Evolutionary conservation across 2,888 invertebrate genomes (phyloP).

Genomic region (Drosophila melanocephala): DNA sequence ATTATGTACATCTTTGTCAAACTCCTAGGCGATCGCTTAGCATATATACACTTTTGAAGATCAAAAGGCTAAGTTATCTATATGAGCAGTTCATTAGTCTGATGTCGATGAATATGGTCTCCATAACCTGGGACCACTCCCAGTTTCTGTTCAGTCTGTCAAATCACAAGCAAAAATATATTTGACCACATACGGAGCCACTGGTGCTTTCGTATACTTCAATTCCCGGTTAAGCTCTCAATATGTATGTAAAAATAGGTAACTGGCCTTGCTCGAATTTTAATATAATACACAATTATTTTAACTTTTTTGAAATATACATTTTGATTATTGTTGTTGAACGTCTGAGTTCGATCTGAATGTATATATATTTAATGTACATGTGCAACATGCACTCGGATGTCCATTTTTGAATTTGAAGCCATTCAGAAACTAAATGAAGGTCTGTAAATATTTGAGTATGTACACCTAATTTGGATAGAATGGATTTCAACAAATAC

Average conservation of each 20-base stretch:
- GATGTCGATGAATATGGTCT: not conserved
- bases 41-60: not conserved
- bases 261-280: not conserved
- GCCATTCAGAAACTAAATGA: not conserved
- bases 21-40: not conserved
- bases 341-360: not conserved
- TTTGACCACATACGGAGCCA: not conserved
- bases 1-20: not conserved
- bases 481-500: not conserved
- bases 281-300: not conserved
- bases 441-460: not conserved
- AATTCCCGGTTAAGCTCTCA: not conserved
- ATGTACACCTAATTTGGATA: conserved; percentile 2
- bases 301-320: not conserved
- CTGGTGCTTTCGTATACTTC: not conserved
- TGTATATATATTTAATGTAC: not conserved
- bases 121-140: not conserved
- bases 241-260: not conserved
- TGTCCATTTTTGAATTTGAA: not conserved
- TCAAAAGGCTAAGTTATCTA: not conserved
- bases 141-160: not conserved
- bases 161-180: not conserved
- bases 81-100: not conserved
- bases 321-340: not conserved
- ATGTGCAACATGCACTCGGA: not conserved